phyloP scores from a whole-genome alignment of 2,888 invertebrate genomes.

The Sturmia bella region DNA sequence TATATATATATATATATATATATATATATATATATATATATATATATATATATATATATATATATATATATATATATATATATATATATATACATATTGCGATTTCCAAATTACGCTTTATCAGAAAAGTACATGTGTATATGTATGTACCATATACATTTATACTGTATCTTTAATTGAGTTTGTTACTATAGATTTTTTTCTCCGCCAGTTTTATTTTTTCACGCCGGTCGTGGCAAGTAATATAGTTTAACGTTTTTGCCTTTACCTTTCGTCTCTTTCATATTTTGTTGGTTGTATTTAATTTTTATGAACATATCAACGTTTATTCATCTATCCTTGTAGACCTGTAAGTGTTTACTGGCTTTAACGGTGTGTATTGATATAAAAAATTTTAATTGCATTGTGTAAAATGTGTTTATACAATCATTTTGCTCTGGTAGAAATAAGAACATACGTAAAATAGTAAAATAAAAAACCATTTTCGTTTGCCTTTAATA shows the following conservation, averaged over 20 bases:
- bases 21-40: no score
- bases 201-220: neutral
- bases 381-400: conserved; percentile 64
- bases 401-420: conserved; percentile 52
- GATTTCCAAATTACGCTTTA: no score
- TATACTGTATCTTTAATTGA: conserved; percentile 48
- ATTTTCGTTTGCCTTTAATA: conserved; percentile 36
- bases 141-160: no score
- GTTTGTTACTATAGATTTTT: conserved; percentile 37
- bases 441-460: conserved; percentile 56
- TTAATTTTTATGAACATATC: conserved; percentile 32
- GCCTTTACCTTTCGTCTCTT: neutral
- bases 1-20: no score
- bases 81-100: no score
- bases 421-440: conserved; percentile 4
- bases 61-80: no score
- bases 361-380: conserved; percentile 36
- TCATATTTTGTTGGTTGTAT: neutral
- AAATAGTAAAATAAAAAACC: conserved; percentile 10
- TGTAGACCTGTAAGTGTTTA: neutral
- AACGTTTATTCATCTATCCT: neutral
- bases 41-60: no score
- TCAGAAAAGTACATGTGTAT: no score
- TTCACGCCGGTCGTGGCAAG: conserved; percentile 9
- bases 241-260: conserved; percentile 26